Base-by-base conservation (phyloP, 2,113 vertebrate genomes). In the Poicephalus meyeri region DNA sequence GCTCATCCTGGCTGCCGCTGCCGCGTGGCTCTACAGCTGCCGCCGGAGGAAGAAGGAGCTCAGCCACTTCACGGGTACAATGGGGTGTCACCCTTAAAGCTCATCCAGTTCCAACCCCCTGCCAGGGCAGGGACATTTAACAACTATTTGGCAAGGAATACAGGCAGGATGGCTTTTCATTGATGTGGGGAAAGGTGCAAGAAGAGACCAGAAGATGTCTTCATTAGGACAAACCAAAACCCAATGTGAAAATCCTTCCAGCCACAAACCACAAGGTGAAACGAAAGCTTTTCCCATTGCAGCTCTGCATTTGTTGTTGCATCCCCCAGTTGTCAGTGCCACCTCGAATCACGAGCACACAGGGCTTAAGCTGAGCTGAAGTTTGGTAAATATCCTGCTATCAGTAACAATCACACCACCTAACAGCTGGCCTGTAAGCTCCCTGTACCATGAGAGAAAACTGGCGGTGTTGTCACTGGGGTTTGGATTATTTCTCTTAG, bases 151-250 rank as follows among this genome's bases (percentile, higher is more conserved):
- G 23, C 44, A 77, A 46, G 49, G 60, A 86, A 33, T 5, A 10
- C 0, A 42, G 33, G 18, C 1, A 0, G 42, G 28, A 53, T 10
- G 55, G 20, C 33, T 88, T 69, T n/a, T 2, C 29, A 28, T 0
- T 6, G 12, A 1, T 55, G 25, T 42, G 55, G 25, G 24, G 46
- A 87, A 61, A 33, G 31, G 35, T 1, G 9, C 8, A 70, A 46
- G 44, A 46, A 13, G 29, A 80, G 42, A 53, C 7, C n/a, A 68
- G 61, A 37, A 73, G 17, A 11, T 31, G 33, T 44, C 74, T 47
- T 24, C 47, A 16, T 25, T 20, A 8, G 0, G 26, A 77, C 55
- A 68, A 50, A 20, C 7, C 53, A 73, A 83, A 68, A n/a, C 3
- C 41, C 13, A 9, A 63, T 39, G 35, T 10, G 25, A 68, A 50